Evolutionary conservation across 2,113 vertebrate species (phyloP).

Genomic region (Athene cunicularia): DNA sequence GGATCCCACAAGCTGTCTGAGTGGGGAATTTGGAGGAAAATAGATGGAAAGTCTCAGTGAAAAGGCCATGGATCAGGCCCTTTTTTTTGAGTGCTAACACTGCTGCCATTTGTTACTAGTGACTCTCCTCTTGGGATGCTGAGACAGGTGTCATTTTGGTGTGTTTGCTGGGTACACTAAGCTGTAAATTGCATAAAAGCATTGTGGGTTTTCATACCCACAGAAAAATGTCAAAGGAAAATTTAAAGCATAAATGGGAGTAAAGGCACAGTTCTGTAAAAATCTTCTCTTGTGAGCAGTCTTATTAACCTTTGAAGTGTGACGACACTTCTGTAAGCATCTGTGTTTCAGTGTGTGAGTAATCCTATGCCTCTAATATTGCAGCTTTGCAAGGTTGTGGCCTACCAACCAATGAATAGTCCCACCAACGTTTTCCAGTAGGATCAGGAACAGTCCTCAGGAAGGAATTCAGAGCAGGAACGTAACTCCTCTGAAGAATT

Average conservation of each 20-base stretch:
- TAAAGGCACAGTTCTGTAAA: not conserved
- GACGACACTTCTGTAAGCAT: not conserved
- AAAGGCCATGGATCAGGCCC: not conserved
- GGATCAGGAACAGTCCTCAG: not conserved
- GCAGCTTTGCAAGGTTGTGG: not conserved
- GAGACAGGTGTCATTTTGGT: not conserved
- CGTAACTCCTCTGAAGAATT: not conserved
- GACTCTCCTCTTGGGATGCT: not conserved
- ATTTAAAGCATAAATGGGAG: not conserved
- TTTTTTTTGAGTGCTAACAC: not conserved
- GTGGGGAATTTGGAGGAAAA: not conserved
- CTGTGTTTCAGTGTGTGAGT: not conserved
- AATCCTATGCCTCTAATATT: not conserved
- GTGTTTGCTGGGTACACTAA: not conserved
- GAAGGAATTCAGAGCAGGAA: not conserved
- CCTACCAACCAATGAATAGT: not conserved
- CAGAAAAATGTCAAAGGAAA: not conserved
- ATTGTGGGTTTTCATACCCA: not conserved
- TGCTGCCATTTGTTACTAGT: not conserved
- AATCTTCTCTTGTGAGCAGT: not conserved
- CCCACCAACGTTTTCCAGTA: not conserved
- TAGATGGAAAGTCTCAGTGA: not conserved
- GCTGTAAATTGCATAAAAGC: not conserved
- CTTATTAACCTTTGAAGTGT: not conserved
- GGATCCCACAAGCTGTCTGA: not conserved